These are phyloP conservation scores for Oscheius onirici DNA, from an alignment of 2,888 invertebrate species.

Conservation along the genomic window DNA sequence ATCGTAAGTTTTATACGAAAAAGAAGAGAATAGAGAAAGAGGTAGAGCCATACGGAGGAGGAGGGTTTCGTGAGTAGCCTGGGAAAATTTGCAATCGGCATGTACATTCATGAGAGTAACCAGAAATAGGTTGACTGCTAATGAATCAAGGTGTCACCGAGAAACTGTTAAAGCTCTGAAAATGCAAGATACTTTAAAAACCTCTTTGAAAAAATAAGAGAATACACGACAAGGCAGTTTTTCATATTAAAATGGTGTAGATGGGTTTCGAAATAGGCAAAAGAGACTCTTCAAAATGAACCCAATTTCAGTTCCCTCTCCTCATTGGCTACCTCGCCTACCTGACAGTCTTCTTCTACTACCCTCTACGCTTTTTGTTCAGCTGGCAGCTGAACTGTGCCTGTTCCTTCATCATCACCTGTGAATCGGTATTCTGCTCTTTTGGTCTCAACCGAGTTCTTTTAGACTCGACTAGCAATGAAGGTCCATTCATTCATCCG, in stretches of 20 bases:
- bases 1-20: background rate
- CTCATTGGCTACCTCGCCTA: conserved; percentile 57
- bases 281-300: background rate
- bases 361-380: conserved; percentile 65
- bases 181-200: too few relatives aligned
- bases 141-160: background rate
- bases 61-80: background rate
- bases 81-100: too few relatives aligned
- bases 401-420: conserved; percentile 70
- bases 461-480: conserved; percentile 70
- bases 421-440: conserved; percentile 64
- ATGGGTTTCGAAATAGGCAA: too few relatives aligned
- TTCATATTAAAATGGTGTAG: too few relatives aligned
- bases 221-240: too few relatives aligned
- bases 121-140: background rate
- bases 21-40: background rate
- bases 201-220: too few relatives aligned
- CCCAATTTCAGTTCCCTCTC: conserved; percentile 38
- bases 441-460: conserved; percentile 2
- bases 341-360: conserved; percentile 61
- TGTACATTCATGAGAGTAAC: background rate
- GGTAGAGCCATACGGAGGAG: background rate
- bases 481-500: conserved; percentile 69
- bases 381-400: conserved; percentile 63
- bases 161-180: too few relatives aligned